Base-by-base conservation (phyloP, 2,888 invertebrate species). In the Monochamus alternatus region DNA sequence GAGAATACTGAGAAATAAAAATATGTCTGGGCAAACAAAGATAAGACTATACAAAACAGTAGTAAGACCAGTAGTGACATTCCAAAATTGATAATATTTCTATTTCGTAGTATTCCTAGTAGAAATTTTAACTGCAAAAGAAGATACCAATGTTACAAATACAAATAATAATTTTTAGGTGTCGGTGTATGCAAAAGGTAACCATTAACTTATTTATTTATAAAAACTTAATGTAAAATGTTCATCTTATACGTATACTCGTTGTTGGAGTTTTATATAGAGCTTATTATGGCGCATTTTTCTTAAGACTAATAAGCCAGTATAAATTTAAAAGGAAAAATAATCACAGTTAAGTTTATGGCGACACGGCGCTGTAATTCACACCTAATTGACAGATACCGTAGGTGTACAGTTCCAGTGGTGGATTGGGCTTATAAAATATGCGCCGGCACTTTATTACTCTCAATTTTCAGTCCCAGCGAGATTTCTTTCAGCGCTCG, bases 371-470 rank as follows among this genome's bases (percentile, higher is more conserved):
- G 86, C 85, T 84, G 87, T 88, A 88, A 87, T 87, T 88, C 88
- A 88, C 86, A 86, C 84, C 85, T 89, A 89, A 89, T 89, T 89
- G 88, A 88, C 88, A 88, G 87, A 84, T 86, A 83, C 85, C 84
- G 85, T 87, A 86, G 87, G 87, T 87, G 87, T 87, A 88, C 85
- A 83, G 86, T 88, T 87, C 85, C 86, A 85, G 82, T 81, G 79
- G 78, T 79, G 81, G 80, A 81, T 81, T 78, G 80, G 78, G 75
- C 78, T 76, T 76, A 84, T 88, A 86, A 88, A 87, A 88, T 88
- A 88, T 88, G 86, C 87, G 82, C 80, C 74, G 84, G 84, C 87
- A 88, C 87, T 89, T 88, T 88, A 88, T 88, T 88, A 88, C 87
- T 85, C 87, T 88, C 88, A 87, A 87, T 88, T 88, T 88, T 88